phyloP scores from a whole-genome alignment of 2,888 invertebrate genomes.

The Mimachlamys varia region DNA sequence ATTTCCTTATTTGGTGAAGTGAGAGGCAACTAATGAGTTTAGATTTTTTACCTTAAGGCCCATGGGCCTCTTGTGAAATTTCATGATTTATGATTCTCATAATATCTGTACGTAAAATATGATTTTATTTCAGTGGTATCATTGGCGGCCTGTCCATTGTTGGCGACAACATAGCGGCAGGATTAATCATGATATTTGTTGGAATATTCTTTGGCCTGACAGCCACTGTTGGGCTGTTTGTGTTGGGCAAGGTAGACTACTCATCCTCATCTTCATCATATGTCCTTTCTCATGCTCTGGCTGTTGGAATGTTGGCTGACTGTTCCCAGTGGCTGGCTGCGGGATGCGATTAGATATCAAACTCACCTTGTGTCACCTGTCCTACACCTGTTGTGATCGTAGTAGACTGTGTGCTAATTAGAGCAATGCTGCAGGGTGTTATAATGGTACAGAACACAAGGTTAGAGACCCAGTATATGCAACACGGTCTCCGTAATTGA shows the following conservation, averaged over 20 bases:
- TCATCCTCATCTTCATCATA: neutral
- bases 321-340: constrained; percentile 9
- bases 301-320: neutral
- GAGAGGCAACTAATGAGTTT: no score
- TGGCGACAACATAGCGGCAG: constrained; percentile 85
- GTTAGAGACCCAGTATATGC: no score
- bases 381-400: neutral
- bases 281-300: neutral
- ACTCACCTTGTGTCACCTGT: neutral
- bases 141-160: constrained; percentile 87
- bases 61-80: no score
- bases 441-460: neutral
- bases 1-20: no score
- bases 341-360: neutral
- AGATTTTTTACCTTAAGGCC: no score
- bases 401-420: neutral
- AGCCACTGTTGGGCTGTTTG: constrained; percentile 83
- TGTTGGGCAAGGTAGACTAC: constrained; percentile 91
- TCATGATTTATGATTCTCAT: no score
- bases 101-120: neutral
- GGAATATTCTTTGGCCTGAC: constrained; percentile 83
- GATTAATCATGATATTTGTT: constrained; percentile 90
- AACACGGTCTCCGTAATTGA: no score
- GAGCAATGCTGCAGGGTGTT: neutral
- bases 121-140: constrained; percentile 86